Percentiles rank a stretch among this genome's conserved stretches.
Conservation (phyloP, 2,797 vertebrate genomes). For the Clarias platycephalus region DNA sequence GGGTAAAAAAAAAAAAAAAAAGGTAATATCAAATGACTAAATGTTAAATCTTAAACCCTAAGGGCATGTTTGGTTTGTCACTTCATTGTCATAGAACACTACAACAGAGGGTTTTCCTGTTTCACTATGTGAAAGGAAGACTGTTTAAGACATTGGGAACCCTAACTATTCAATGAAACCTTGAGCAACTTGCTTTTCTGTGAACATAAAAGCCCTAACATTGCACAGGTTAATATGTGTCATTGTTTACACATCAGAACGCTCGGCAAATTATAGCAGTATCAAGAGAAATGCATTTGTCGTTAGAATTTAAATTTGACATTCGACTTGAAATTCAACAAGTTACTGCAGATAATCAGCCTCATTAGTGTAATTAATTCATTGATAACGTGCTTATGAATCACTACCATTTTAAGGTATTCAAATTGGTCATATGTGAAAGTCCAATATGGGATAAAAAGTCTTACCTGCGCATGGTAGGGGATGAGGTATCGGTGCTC, state of each 20-base stretch:
- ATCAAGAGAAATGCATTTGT: not conserved
- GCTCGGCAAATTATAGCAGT: not conserved
- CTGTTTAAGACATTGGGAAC: not conserved
- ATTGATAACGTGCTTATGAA: not conserved
- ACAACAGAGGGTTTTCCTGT: not conserved
- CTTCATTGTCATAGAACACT: not conserved
- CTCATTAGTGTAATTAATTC: not conserved
- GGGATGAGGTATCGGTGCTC: constrained; percentile 83
- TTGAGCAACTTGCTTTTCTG: not conserved
- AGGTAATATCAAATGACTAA: constrained; percentile 35
- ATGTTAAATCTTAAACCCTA: not conserved
- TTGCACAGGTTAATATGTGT: not conserved
- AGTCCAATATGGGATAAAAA: not conserved
- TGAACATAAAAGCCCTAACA: not conserved
- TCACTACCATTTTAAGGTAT: not conserved
- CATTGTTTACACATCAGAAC: not conserved
- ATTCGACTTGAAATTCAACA: not conserved
- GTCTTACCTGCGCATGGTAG: constrained; percentile 84
- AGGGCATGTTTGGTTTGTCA: not conserved
- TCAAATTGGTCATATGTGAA: not conserved
- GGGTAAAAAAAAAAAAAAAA: no score
- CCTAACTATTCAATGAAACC: not conserved
- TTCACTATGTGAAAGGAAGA: not conserved
- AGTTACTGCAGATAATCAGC: not conserved
- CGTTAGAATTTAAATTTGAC: not conserved